phyloP scores from a whole-genome alignment of 2,888 invertebrate species.

The Zaprionus lineosus region DNA sequence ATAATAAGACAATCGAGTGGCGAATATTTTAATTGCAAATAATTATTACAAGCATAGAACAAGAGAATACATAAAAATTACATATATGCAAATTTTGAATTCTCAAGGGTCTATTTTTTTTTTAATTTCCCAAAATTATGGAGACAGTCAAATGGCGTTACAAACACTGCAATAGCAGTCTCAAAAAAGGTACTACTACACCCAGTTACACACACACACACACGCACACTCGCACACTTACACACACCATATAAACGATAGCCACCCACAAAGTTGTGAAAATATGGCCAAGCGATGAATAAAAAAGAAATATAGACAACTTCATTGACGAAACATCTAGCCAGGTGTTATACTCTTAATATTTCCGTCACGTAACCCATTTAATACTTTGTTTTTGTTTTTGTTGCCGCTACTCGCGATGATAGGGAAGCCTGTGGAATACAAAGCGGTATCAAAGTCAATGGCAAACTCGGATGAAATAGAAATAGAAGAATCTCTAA shows the following conservation, averaged over 20 bases:
- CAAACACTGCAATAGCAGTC: conserved; percentile 16
- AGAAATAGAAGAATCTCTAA: too few species aligned
- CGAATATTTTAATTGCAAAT: too few species aligned
- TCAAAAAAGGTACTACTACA: conserved; percentile 18
- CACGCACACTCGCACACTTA: too few species aligned
- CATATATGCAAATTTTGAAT: conserved; percentile 32
- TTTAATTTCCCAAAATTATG: conserved; percentile 35
- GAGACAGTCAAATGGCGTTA: conserved; percentile 41
- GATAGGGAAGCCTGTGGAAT: too few species aligned
- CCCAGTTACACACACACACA: neutral
- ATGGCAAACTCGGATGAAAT: too few species aligned
- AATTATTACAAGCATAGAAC: too few species aligned
- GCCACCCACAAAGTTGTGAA: conserved; percentile 42
- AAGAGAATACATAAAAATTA: too few species aligned
- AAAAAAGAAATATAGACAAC: neutral
- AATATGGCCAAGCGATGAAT: neutral
- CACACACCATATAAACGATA: conserved; percentile 12
- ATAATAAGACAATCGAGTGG: too few species aligned
- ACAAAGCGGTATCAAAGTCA: too few species aligned
- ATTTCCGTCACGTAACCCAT: conserved; percentile 52
- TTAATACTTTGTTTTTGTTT: conserved; percentile 39
- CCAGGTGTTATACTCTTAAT: conserved; percentile 64
- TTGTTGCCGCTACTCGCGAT: too few species aligned
- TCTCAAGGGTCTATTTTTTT: too few species aligned
- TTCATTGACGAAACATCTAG: conserved; percentile 33